Evolutionary conservation across 2,797 vertebrate genomes (phyloP).

Genomic region (Spinus olivaceus): DNA sequence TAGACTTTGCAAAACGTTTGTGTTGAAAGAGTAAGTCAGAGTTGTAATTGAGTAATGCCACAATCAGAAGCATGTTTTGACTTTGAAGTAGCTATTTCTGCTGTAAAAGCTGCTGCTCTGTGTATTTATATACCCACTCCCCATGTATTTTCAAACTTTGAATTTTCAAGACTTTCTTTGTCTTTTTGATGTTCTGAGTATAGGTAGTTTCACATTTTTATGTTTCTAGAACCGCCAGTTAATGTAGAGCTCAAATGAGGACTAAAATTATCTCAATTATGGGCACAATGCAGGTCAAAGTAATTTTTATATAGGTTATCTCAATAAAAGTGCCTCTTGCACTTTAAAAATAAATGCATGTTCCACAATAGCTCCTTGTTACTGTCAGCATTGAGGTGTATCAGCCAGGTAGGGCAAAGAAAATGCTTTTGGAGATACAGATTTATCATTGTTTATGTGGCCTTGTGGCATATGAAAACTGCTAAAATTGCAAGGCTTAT

Average conservation of each 20-base stretch:
- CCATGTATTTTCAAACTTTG: neutral
- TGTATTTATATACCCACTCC: neutral
- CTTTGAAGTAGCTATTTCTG: neutral
- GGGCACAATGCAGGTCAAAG: neutral
- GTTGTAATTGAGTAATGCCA: neutral
- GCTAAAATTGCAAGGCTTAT: neutral
- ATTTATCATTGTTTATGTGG: neutral
- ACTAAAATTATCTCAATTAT: neutral
- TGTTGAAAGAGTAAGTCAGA: neutral
- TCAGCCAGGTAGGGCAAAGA: neutral
- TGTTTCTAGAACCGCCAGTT: neutral
- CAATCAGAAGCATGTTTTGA: neutral
- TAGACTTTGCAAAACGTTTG: neutral
- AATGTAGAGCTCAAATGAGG: neutral
- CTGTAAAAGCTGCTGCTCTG: neutral
- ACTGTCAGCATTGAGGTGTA: neutral
- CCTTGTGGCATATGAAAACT: neutral
- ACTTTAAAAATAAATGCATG: neutral
- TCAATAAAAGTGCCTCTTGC: neutral
- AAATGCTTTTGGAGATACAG: neutral
- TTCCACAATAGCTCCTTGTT: neutral
- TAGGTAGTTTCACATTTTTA: neutral
- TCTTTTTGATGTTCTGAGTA: neutral
- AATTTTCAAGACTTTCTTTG: neutral
- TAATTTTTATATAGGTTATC: neutral